These are phyloP conservation scores for Patiria pectinifera DNA, from an alignment of 53 echinoderm and acorn worm genomes.

Conservation along the genomic window DNA sequence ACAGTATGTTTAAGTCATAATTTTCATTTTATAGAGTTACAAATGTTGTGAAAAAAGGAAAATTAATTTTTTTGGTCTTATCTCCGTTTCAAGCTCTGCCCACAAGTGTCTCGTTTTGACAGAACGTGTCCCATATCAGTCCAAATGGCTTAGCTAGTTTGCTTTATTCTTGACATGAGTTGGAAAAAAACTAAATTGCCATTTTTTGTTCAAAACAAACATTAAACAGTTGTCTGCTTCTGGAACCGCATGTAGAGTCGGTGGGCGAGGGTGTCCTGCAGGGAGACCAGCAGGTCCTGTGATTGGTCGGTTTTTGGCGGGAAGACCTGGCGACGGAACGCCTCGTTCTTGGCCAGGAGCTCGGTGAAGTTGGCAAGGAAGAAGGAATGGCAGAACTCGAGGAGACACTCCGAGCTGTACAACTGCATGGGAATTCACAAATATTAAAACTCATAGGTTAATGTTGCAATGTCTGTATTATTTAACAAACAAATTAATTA, in stretches of 20 bases:
- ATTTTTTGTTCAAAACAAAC: not conserved
- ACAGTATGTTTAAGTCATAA: no score
- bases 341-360: conserved; percentile 82
- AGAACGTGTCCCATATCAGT: no score
- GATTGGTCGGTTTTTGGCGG: conserved; percentile 41
- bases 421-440: conserved; percentile 49
- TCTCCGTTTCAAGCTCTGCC: no score
- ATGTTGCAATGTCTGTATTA: not conserved
- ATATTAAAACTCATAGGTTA: not conserved
- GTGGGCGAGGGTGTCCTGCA: conserved; percentile 77
- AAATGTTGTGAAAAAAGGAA: no score
- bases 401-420: conserved; percentile 77
- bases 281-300: conserved; percentile 78
- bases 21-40: no score
- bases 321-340: conserved; percentile 77
- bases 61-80: no score
- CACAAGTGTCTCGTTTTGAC: no score
- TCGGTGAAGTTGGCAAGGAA: conserved; percentile 85
- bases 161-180: no score
- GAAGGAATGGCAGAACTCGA: conserved; percentile 85
- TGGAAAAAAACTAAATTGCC: not conserved
- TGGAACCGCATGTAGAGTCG: conserved; percentile 75
- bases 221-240: conserved; percentile 82
- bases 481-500: not conserved
- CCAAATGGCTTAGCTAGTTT: no score